A percentile compares a stretch with the other conserved stretches of the same genome.
Evolutionary conservation across 2,888 invertebrate genomes (phyloP).

Genomic region (Aphidoletes aphidimyza): DNA sequence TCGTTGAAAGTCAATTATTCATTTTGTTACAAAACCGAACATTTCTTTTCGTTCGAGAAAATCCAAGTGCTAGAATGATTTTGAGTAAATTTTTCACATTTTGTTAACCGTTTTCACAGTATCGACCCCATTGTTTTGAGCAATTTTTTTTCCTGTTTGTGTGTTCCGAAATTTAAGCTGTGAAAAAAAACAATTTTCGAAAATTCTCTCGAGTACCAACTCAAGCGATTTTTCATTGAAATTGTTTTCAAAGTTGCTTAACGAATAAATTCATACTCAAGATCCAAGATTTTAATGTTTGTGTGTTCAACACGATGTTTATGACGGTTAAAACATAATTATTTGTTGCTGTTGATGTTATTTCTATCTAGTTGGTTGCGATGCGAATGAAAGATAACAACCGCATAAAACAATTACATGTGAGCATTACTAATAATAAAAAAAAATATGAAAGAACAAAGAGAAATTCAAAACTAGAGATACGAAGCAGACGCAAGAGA

Average conservation of each 20-base stretch:
- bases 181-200: too few relatives aligned
- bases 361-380: not conserved
- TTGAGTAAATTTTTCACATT: too few relatives aligned
- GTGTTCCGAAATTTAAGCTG: too few relatives aligned
- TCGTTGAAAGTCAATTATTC: not conserved
- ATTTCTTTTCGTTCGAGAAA: too few relatives aligned
- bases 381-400: not conserved
- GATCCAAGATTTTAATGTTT: too few relatives aligned
- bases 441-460: slow-evolving; percentile 20
- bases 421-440: slow-evolving; percentile 12
- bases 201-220: too few relatives aligned
- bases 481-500: too few relatives aligned
- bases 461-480: not conserved
- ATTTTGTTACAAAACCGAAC: not conserved
- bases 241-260: too few relatives aligned
- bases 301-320: not conserved
- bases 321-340: not conserved
- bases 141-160: too few relatives aligned
- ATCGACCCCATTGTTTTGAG: not conserved
- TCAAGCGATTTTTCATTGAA: too few relatives aligned
- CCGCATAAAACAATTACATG: not conserved
- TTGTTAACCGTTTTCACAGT: not conserved
- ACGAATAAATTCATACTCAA: too few relatives aligned
- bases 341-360: not conserved
- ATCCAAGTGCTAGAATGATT: too few relatives aligned